These are phyloP conservation scores for Triplophysa dalaica DNA, from an alignment of 2,113 vertebrate genomes.

Conservation along the genomic window DNA sequence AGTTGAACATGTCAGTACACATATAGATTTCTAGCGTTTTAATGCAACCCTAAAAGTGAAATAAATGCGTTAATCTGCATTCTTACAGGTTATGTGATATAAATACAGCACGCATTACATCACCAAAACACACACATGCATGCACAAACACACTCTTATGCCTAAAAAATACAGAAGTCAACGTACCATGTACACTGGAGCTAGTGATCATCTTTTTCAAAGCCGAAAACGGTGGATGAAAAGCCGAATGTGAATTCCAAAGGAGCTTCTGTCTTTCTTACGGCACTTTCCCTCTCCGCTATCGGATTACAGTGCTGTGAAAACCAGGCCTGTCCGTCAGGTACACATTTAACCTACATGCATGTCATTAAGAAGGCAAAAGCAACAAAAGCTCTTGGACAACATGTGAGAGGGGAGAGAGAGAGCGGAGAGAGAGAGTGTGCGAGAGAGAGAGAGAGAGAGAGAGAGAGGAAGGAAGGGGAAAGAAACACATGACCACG, in stretches of 20 bases:
- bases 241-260: slow-evolving; percentile 86
- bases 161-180: slow-evolving; percentile 55
- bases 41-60: background rate
- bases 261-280: slow-evolving; percentile 91
- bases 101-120: background rate
- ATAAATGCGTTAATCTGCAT: background rate
- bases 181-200: slow-evolving; percentile 99
- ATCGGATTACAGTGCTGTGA: slow-evolving; percentile 96
- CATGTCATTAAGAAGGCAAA: slow-evolving; percentile 83
- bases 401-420: slow-evolving; percentile 78
- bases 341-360: slow-evolving; percentile 92
- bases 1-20: background rate
- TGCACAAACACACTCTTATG: background rate
- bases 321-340: slow-evolving; percentile 85
- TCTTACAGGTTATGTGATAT: slow-evolving; percentile 21
- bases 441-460: slow-evolving; percentile 33
- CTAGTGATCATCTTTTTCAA: slow-evolving; percentile 99
- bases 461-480: slow-evolving; percentile 27
- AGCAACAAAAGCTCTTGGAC: slow-evolving; percentile 82
- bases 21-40: background rate
- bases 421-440: slow-evolving; percentile 55
- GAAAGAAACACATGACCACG: slow-evolving; percentile 80
- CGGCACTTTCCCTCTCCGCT: slow-evolving; percentile 81
- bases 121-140: background rate
- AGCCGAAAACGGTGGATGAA: slow-evolving; percentile 65